Conservation (phyloP, 2,113 vertebrate genomes). For the Zosterops hypoxanthus region DNA sequence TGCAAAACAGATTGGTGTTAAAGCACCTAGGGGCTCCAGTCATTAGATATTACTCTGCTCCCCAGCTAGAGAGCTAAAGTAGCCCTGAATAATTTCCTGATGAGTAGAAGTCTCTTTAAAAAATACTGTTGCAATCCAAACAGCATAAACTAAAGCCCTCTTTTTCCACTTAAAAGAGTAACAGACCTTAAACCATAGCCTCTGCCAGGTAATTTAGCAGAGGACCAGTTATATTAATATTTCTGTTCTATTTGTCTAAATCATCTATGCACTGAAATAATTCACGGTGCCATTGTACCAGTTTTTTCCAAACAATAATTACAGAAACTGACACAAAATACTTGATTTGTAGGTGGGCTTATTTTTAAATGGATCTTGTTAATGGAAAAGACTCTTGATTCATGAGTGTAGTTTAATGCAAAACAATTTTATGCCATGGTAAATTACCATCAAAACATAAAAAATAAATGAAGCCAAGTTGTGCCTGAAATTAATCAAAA, state of each 20-base stretch:
- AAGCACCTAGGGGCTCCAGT: background rate
- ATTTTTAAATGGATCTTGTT: slow-evolving; percentile 34
- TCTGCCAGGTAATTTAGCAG: slow-evolving; percentile 1
- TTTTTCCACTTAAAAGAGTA: background rate
- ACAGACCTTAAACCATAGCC: background rate
- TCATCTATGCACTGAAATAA: background rate
- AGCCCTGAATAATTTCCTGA: background rate
- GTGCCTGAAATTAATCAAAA: slow-evolving; percentile 54
- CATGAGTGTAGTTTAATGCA: slow-evolving; percentile 48
- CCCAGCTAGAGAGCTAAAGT: background rate
- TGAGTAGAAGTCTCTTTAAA: background rate
- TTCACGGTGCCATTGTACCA: background rate
- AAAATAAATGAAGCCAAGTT: slow-evolving; percentile 46
- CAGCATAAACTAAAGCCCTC: background rate
- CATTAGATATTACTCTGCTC: background rate
- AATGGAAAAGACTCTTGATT: slow-evolving; percentile 53
- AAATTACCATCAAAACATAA: slow-evolving; percentile 59
- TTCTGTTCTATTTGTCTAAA: slow-evolving; percentile 30
- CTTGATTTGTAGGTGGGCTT: slow-evolving; percentile 30
- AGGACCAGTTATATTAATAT: slow-evolving; percentile 24
- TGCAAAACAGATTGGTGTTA: background rate
- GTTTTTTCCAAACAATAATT: slow-evolving; percentile 50
- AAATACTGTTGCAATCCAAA: background rate
- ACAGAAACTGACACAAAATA: slow-evolving; percentile 50
- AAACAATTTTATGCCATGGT: slow-evolving; percentile 54